Percentiles rank a stretch among this genome's conserved stretches.
These are phyloP conservation scores for Paracanthobrama guichenoti DNA, from an alignment of 2,113 vertebrate species.

Conservation along the genomic window DNA sequence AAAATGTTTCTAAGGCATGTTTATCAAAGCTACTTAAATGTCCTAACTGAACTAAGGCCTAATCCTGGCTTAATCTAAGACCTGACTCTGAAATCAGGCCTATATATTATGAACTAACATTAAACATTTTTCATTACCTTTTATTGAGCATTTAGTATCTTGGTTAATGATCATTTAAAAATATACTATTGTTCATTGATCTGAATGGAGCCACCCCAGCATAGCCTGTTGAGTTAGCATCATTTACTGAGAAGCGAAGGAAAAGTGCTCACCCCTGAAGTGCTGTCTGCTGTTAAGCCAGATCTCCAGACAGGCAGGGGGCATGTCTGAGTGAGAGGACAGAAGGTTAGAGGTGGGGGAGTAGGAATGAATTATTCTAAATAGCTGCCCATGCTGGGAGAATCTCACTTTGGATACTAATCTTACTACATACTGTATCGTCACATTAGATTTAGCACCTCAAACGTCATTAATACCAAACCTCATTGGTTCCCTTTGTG, in stretches of 20 bases:
- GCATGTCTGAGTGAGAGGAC: conserved; percentile 50
- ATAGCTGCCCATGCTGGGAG: background rate
- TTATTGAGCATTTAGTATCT: background rate
- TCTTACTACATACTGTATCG: background rate
- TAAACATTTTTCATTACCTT: background rate
- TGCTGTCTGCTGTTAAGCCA: conserved; percentile 60
- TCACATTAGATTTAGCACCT: background rate
- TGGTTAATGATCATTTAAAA: background rate
- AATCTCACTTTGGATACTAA: background rate
- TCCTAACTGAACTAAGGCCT: no score
- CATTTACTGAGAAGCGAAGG: conserved; percentile 54
- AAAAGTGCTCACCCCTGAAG: conserved; percentile 57
- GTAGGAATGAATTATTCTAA: background rate
- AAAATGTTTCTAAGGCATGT: no score
- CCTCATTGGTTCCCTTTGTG: background rate
- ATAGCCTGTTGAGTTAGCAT: conserved; percentile 47
- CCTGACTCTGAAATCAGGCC: no score
- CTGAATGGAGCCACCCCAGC: conserved; percentile 43
- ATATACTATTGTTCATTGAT: background rate
- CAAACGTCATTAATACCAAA: background rate
- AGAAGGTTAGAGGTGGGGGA: conserved; percentile 6
- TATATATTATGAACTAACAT: background rate
- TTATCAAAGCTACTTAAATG: no score
- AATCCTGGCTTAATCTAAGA: no score
- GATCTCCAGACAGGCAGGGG: conserved; percentile 54